phyloP scores from a whole-genome alignment of 1,140 invertebrate genomes.

The Drosophila lowei region DNA sequence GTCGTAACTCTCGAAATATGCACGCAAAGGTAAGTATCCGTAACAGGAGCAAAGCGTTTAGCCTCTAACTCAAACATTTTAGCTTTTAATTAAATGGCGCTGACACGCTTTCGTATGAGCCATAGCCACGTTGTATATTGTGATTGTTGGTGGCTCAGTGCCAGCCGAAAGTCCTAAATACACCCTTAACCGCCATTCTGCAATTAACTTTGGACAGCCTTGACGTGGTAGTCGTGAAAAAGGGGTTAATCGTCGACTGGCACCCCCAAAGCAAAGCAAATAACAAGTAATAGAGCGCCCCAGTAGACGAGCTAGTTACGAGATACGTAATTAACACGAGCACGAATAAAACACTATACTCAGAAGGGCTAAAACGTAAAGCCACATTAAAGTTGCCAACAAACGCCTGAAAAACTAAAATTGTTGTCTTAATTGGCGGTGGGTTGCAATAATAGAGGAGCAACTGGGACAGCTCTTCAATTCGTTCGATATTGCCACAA shows the following conservation, averaged over 20 bases:
- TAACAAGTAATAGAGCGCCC: constrained; percentile 20
- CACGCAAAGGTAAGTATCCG: constrained; percentile 26
- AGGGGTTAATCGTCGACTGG: constrained; percentile 55
- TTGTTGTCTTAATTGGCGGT: no score
- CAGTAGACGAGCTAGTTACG: no score
- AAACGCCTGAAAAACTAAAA: no score
- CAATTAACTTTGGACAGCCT: constrained; percentile 22
- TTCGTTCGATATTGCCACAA: no score
- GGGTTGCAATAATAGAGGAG: no score
- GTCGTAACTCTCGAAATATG: constrained; percentile 32
- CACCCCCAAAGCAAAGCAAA: constrained; percentile 41
- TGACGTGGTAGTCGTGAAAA: constrained; percentile 16
- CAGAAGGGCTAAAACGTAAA: no score
- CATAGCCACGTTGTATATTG: constrained; percentile 41
- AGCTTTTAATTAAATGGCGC: constrained; percentile 59
- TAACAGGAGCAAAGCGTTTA: constrained; percentile 42
- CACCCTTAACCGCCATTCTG: no score
- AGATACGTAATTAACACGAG: no score
- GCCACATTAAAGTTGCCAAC: no score
- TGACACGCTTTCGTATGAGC: constrained; percentile 42
- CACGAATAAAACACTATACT: no score
- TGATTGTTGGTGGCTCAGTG: constrained; percentile 22
- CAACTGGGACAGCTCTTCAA: no score
- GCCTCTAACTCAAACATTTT: constrained; percentile 45
- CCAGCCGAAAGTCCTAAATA: constrained; percentile 24